Evolutionary conservation across 2,888 invertebrate species (phyloP).

Genomic region (Alviniconcha strummeri): DNA sequence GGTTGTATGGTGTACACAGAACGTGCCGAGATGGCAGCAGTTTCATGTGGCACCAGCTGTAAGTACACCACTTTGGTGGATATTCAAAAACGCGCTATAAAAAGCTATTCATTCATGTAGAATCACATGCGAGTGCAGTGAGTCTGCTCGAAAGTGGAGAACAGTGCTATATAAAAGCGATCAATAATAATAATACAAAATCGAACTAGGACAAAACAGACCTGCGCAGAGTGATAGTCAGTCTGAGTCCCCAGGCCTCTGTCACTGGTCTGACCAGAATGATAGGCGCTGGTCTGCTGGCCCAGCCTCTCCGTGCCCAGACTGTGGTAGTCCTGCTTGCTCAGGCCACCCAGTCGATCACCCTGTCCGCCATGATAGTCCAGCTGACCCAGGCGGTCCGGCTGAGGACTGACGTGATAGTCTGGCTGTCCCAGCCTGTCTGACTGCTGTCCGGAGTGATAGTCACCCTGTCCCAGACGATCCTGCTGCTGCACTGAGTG

Average conservation of each 20-base stretch:
- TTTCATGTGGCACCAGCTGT: too few relatives aligned
- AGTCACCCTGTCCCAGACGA: conserved; percentile 14
- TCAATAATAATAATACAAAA: too few relatives aligned
- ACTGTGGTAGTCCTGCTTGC: conserved; percentile 28
- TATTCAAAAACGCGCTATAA: too few relatives aligned
- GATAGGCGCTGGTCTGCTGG: conserved; percentile 21
- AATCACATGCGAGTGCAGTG: too few relatives aligned
- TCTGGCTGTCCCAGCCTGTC: conserved; percentile 27
- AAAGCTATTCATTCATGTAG: too few relatives aligned
- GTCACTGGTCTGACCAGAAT: conserved; percentile 22
- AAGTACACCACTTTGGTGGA: too few relatives aligned
- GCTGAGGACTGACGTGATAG: background rate
- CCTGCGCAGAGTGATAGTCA: conserved; percentile 29
- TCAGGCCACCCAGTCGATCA: conserved; percentile 15
- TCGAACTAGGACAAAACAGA: background rate
- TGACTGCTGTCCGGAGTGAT: background rate
- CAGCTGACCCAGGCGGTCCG: conserved; percentile 12
- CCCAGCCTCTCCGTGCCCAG: conserved; percentile 12
- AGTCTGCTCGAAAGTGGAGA: too few relatives aligned
- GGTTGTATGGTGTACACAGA: too few relatives aligned
- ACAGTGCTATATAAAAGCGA: too few relatives aligned
- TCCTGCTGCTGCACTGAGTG: conserved; percentile 23
- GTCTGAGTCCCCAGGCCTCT: conserved; percentile 12
- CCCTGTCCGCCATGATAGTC: background rate
- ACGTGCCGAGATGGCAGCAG: too few relatives aligned